phyloP scores from a whole-genome alignment of 2,888 invertebrate genomes.

The Incurvaria masculella region DNA sequence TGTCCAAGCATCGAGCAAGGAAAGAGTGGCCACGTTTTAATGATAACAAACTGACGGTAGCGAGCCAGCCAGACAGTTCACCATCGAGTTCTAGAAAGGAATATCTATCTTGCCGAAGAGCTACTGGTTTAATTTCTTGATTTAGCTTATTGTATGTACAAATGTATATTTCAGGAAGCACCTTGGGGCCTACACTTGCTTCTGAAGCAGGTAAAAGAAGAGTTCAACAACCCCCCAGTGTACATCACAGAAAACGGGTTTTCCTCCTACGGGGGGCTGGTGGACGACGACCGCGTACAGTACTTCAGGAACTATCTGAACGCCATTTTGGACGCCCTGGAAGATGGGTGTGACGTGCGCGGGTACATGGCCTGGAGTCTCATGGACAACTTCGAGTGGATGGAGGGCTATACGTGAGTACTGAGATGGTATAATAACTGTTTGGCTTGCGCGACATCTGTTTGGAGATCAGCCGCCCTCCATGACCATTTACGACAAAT shows the following conservation, averaged over 20 bases:
- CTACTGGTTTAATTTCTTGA: no score
- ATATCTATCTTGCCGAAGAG: no score
- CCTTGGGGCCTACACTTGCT: constrained; percentile 40
- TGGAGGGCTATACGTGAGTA: constrained; percentile 50
- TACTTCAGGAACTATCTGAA: constrained; percentile 38
- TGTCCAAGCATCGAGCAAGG: no score
- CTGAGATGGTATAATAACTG: no score
- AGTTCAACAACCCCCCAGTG: constrained; percentile 30
- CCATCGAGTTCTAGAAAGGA: no score
- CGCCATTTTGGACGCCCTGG: constrained; percentile 44
- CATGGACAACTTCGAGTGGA: constrained; percentile 68
- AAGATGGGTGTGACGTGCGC: constrained; percentile 42
- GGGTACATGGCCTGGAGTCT: constrained; percentile 64
- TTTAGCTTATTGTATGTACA: no score
- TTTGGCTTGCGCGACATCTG: no score
- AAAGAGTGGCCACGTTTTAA: no score
- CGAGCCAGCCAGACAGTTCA: no score
- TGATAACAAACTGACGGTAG: no score
- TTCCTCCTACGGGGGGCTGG: constrained; percentile 37
- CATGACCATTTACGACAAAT: no score
- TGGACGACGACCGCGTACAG: constrained; percentile 39
- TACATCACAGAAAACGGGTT: constrained; percentile 61
- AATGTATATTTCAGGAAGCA: constrained; percentile 32
- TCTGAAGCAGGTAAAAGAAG: constrained; percentile 29
- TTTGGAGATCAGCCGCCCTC: no score